Base-by-base conservation (phyloP, 1,140 invertebrate species). In the Hormaphis cornu region DNA sequence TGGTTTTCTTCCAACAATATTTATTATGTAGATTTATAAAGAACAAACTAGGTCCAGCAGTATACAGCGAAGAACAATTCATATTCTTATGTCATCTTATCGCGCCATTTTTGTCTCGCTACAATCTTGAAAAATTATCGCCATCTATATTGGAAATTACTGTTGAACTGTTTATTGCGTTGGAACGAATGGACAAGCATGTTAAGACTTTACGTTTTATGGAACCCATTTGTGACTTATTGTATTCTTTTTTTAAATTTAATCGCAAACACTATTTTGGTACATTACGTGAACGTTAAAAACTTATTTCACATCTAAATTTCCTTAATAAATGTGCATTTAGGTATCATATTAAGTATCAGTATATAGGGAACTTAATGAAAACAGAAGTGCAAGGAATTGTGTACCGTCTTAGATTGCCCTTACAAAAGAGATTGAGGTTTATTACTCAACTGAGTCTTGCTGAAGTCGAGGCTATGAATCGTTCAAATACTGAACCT, bases 301-400 rank as follows among this genome's bases (percentile, higher is more conserved):
- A n/a, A 16, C 20, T 46, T 56, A 12, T n/a, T 8, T 22, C 24
- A n/a, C 0, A n/a, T n/a, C n/a, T 16, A 18, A 22, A 8, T 46
- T 80, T 80, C 74, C 80, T 82, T 81, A 81, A 81, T 70, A 52
- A 12, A 54, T 24, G n/a, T 37, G 7, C 30, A 24, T 70, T 70
- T 74, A 88, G 85, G 40, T 87, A 88, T 80, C 89, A 91, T 75
- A 90, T 91, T 44, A 98, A 98, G 79, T 98, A 98, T 76, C 97
- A 96, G 88, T 96, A 95, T 80, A 92, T 96, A 28, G 95, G 95
- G 16, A 93, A 98, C 78, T 87, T 87, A 54, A 90, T 96, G 80
- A 97, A 96, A 76, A 88, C 84, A 70, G 94, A 97, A 76, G 86
- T 94, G 1, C 94, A 97, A 78, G 84, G 84, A 33, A 88, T 95